Evolutionary conservation across 2,888 invertebrate genomes (phyloP).

Genomic region (Acleris sparsana): DNA sequence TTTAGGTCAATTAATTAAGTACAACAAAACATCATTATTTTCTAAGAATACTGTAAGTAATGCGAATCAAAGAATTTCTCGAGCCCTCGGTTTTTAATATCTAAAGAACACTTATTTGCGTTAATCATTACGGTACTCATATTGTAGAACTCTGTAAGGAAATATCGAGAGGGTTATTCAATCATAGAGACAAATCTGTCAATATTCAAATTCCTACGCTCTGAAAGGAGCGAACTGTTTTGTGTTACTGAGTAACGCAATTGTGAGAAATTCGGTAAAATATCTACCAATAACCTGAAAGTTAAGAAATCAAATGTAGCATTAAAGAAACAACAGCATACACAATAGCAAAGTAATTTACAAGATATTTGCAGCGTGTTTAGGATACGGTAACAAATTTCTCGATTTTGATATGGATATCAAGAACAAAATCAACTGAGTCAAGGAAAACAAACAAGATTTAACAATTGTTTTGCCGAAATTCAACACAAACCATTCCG

Average conservation of each 20-base stretch:
- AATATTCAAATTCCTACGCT: conserved; percentile 12
- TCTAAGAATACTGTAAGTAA: too few relatives aligned
- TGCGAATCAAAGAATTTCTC: too few relatives aligned
- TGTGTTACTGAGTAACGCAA: too few relatives aligned
- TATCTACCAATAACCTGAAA: not conserved
- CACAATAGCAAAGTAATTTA: too few relatives aligned
- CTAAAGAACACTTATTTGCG: too few relatives aligned
- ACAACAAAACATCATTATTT: too few relatives aligned
- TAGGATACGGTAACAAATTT: too few relatives aligned
- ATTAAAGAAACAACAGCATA: too few relatives aligned
- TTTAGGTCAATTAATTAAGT: too few relatives aligned
- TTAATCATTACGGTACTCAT: not conserved
- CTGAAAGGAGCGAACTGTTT: conserved; percentile 17
- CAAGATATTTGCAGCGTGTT: too few relatives aligned
- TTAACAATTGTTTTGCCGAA: conserved; percentile 1
- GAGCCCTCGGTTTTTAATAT: too few relatives aligned
- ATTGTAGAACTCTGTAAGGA: conserved; percentile 34
- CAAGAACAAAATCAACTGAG: not conserved
- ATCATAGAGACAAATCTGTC: conserved; percentile 15
- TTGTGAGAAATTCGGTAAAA: conserved; percentile 7
- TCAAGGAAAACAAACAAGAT: not conserved
- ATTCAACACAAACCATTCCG: not conserved
- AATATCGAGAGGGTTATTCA: conserved; percentile 46
- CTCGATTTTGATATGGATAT: too few relatives aligned
- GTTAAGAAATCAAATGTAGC: not conserved